A percentile compares a stretch with the other conserved stretches of the same genome.
phyloP scores from a whole-genome alignment of 2,113 vertebrate genomes.

The Ia io region DNA sequence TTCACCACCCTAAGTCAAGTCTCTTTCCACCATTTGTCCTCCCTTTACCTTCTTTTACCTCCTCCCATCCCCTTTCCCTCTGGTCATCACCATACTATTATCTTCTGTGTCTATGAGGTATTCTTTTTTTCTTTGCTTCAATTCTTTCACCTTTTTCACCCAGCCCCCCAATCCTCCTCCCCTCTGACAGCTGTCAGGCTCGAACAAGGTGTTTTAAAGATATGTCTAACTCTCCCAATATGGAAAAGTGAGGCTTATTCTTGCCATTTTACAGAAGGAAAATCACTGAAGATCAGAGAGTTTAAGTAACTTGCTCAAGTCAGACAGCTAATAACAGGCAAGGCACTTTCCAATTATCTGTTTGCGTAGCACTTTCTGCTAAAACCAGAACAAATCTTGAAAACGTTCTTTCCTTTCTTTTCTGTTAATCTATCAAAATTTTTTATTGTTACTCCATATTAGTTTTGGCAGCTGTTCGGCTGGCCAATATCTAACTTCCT shows the following conservation, averaged over 20 bases:
- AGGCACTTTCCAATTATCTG: background rate
- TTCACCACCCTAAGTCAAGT: background rate
- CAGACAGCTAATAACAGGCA: background rate
- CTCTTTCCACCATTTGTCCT: background rate
- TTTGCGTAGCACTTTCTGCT: background rate
- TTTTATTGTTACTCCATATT: background rate
- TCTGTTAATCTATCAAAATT: background rate
- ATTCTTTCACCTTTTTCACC: background rate
- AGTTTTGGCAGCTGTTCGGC: background rate
- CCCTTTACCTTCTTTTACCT: background rate
- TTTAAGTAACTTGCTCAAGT: background rate
- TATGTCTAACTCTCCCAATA: background rate
- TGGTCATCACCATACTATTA: background rate
- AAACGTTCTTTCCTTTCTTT: background rate
- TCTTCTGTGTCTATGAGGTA: background rate
- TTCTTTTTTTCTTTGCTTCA: background rate
- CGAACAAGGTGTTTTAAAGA: background rate
- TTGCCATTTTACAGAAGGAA: background rate
- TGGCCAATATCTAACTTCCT: background rate
- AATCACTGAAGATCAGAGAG: background rate
- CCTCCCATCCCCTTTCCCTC: background rate
- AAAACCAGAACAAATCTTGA: conserved; percentile 2
- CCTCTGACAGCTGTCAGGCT: background rate
- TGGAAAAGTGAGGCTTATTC: background rate
- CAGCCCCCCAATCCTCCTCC: background rate